Evolutionary conservation across 2,113 vertebrate genomes (phyloP).

Genomic region (Pachyramphus minor): DNA sequence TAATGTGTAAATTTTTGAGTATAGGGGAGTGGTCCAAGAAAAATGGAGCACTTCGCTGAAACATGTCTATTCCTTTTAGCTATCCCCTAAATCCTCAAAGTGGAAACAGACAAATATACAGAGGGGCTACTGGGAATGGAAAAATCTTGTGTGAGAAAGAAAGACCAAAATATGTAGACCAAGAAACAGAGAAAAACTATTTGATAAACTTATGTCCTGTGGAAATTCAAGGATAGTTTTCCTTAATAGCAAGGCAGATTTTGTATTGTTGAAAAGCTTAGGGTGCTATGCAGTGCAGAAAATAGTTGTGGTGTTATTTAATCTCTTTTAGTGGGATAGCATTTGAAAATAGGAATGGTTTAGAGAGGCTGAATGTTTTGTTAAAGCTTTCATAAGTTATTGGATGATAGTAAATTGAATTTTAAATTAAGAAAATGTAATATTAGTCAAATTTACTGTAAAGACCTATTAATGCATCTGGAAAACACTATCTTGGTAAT

Average conservation of each 20-base stretch:
- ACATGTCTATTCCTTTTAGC: background rate
- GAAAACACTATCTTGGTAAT: background rate
- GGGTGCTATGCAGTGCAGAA: background rate
- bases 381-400: background rate
- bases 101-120: background rate
- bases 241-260: background rate
- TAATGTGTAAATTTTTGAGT: background rate
- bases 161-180: background rate
- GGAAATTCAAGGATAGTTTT: background rate
- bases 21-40: background rate
- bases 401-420: background rate
- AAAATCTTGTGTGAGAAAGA: background rate
- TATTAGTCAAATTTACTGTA: background rate
- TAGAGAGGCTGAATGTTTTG: background rate
- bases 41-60: background rate
- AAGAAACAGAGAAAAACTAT: background rate
- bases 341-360: background rate
- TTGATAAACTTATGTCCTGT: background rate
- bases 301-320: background rate
- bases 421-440: background rate
- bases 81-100: background rate
- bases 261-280: background rate
- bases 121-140: background rate
- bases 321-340: background rate
- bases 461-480: background rate